Percentiles rank a stretch among this genome's conserved stretches.
phyloP scores from a whole-genome alignment of 2,888 invertebrate genomes.

The Lymantria dispar region DNA sequence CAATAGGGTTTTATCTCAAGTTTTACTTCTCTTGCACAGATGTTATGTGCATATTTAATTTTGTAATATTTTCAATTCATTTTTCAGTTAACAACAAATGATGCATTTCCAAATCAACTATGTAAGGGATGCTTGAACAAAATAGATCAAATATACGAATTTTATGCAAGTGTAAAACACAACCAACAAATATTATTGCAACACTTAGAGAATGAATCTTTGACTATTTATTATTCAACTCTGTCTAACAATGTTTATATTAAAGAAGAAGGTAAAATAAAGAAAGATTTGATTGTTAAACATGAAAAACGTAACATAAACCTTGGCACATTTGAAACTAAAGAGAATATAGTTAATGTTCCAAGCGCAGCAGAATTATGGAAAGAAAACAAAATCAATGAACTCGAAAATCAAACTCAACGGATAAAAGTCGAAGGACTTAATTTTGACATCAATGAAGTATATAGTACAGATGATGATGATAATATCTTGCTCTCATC shows the following conservation, averaged over 20 bases:
- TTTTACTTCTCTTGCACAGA: no score
- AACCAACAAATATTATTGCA: constrained; percentile 44
- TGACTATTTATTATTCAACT: constrained; percentile 27
- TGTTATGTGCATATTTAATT: no score
- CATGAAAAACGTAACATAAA: background rate
- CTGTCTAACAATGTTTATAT: constrained; percentile 11
- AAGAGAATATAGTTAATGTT: background rate
- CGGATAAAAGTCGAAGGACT: background rate
- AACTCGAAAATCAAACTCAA: background rate
- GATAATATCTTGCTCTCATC: background rate
- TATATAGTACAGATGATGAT: constrained; percentile 12
- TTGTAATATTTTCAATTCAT: no score
- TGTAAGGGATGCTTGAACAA: constrained; percentile 44
- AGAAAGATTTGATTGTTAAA: background rate
- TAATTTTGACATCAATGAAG: constrained; percentile 3
- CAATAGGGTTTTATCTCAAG: no score
- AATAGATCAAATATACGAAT: constrained; percentile 41
- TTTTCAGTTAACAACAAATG: constrained; percentile 40
- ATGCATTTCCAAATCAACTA: constrained; percentile 43
- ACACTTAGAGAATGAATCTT: constrained; percentile 18
- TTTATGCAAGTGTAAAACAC: constrained; percentile 33
- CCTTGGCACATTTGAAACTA: background rate
- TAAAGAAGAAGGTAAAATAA: constrained; percentile 13
- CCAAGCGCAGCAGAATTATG: background rate
- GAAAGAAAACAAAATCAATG: background rate